These are phyloP conservation scores for Ciconia stormi DNA, from an alignment of 2,113 vertebrate genomes.

Conservation along the genomic window DNA sequence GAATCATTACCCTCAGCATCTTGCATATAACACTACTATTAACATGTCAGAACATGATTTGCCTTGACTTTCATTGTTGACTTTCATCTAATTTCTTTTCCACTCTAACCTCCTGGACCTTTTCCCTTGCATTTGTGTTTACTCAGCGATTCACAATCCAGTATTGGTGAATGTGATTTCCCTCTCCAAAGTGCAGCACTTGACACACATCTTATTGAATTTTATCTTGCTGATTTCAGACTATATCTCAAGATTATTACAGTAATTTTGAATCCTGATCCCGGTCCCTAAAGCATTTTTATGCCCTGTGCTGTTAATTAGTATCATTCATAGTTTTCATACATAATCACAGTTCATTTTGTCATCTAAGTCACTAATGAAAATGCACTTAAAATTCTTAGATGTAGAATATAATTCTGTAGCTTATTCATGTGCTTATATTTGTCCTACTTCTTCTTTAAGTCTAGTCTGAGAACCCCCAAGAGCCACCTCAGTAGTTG, in stretches of 20 bases:
- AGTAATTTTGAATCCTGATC: neutral
- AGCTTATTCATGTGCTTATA: neutral
- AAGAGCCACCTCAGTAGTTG: neutral
- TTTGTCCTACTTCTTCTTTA: neutral
- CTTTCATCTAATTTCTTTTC: conserved; percentile 2
- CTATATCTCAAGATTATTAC: neutral
- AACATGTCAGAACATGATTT: conserved; percentile 25
- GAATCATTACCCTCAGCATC: conserved; percentile 16
- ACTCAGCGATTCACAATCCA: neutral
- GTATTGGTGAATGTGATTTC: neutral
- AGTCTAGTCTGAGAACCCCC: neutral
- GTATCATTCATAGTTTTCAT: neutral
- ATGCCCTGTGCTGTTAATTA: neutral
- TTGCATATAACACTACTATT: conserved; percentile 12
- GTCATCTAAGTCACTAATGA: neutral
- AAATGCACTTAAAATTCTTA: neutral
- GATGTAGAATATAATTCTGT: neutral
- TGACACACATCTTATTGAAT: neutral
- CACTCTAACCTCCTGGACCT: neutral
- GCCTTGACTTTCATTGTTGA: conserved; percentile 28
- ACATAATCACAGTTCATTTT: neutral
- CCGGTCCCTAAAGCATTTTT: neutral
- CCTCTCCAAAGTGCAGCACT: neutral
- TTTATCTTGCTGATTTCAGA: neutral
- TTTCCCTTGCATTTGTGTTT: neutral